Conservation (phyloP, 2,797 vertebrate genomes). For the Adrianichthys oophorus region DNA sequence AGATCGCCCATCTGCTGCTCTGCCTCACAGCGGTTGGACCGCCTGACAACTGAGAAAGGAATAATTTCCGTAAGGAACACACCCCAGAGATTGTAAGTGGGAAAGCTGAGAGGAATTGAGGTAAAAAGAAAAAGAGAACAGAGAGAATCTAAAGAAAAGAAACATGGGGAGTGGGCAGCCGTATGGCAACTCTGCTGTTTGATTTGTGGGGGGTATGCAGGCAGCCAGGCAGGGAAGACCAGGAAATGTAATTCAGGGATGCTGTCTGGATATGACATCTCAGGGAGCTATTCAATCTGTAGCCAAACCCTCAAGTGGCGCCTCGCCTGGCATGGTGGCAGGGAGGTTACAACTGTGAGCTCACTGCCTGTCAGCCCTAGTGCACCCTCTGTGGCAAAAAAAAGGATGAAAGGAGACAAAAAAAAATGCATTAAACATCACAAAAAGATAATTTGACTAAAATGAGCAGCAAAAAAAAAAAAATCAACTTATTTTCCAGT, state of each 20-base stretch:
- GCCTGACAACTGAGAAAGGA: slow-evolving; percentile 38
- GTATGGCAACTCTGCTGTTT: slow-evolving; percentile 49
- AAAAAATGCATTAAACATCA: slow-evolving; percentile 29
- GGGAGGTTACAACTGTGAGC: slow-evolving; percentile 72
- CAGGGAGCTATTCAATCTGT: slow-evolving; percentile 74
- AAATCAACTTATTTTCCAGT: slow-evolving; percentile 43
- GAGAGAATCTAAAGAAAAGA: slow-evolving; percentile 3
- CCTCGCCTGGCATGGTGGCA: slow-evolving; percentile 71
- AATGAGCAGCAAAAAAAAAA: slow-evolving; percentile 38
- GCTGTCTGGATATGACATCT: slow-evolving; percentile 75
- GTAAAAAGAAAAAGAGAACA: slow-evolving; percentile 6
- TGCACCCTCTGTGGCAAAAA: slow-evolving; percentile 36
- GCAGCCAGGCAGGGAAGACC: slow-evolving; percentile 71
- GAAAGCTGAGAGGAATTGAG: slow-evolving; percentile 3
- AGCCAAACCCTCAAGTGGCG: slow-evolving; percentile 73
- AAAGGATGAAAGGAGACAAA: slow-evolving; percentile 11
- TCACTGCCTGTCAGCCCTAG: slow-evolving; percentile 72
- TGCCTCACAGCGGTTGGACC: slow-evolving; percentile 55
- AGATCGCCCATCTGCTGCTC: slow-evolving; percentile 67
- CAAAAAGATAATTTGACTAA: slow-evolving; percentile 32
- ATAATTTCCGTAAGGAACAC: slow-evolving; percentile 54
- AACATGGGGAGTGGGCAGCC: slow-evolving; percentile 29
- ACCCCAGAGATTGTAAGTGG: slow-evolving; percentile 40
- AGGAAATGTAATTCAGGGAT: slow-evolving; percentile 74
- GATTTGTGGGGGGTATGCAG: slow-evolving; percentile 63